A percentile compares a stretch with the other conserved stretches of the same genome.
These are phyloP conservation scores for Phallusia fumigata DNA, from an alignment of 23 tunicate genomes.

Conservation along the genomic window DNA sequence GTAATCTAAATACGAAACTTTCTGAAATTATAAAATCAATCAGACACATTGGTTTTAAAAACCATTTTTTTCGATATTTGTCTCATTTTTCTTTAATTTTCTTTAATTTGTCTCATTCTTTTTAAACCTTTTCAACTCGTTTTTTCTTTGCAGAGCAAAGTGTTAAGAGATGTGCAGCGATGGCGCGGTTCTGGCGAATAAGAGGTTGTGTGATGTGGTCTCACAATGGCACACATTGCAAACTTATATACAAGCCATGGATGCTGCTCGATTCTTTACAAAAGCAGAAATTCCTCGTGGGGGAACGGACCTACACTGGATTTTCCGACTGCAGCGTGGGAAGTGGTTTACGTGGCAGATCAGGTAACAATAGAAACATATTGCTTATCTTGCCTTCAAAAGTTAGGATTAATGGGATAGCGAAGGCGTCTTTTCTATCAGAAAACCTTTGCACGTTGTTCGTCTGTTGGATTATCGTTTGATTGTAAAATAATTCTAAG, in stretches of 20 bases:
- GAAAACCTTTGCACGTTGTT: background rate
- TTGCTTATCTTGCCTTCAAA: background rate
- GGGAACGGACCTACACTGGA: background rate
- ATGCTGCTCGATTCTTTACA: background rate
- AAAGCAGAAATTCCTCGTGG: background rate
- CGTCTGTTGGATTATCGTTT: background rate
- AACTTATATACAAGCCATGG: background rate
- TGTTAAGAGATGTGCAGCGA: background rate
- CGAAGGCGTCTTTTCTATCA: background rate
- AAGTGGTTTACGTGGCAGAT: background rate
- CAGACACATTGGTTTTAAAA: too few species aligned
- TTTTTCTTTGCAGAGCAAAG: background rate
- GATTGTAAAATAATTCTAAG: background rate
- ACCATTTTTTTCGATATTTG: too few species aligned
- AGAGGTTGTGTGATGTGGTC: background rate
- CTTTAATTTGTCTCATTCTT: too few species aligned
- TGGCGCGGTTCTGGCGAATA: background rate
- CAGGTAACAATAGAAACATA: background rate
- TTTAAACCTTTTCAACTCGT: background rate
- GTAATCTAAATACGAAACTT: background rate
- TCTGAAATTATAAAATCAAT: too few species aligned
- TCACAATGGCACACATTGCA: background rate
- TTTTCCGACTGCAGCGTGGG: background rate
- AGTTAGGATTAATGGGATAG: too few species aligned
- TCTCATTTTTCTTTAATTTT: too few species aligned